These are phyloP conservation scores for Himalopsyche japonica DNA, from an alignment of 2,888 invertebrate species.

Conservation along the genomic window DNA sequence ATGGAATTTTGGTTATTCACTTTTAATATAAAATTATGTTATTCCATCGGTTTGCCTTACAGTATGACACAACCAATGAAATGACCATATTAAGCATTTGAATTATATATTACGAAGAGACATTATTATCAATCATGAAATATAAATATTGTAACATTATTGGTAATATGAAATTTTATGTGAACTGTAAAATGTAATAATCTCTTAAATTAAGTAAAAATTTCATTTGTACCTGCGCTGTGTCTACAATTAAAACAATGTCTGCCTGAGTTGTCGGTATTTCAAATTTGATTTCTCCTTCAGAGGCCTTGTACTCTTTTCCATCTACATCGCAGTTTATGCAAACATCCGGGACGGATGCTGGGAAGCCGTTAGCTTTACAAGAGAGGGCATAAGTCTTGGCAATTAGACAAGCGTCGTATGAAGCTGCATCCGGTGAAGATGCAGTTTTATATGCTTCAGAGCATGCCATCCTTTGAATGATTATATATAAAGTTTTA, in stretches of 20 bases:
- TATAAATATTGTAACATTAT: too few species aligned
- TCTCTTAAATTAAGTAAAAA: background rate
- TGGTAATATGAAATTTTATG: too few species aligned
- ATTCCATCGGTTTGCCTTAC: too few species aligned
- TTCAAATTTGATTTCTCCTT: constrained; percentile 67
- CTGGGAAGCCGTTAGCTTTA: constrained; percentile 60
- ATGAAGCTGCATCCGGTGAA: constrained; percentile 54
- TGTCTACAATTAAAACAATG: constrained; percentile 76
- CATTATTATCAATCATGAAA: too few species aligned
- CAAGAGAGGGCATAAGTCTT: constrained; percentile 70
- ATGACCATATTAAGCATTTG: too few species aligned
- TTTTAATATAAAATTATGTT: too few species aligned
- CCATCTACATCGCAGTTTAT: background rate
- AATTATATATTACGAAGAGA: too few species aligned
- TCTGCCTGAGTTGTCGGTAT: constrained; percentile 77
- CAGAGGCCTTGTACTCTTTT: constrained; percentile 48
- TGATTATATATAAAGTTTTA: too few species aligned
- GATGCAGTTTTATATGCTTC: constrained; percentile 54
- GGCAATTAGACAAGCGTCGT: constrained; percentile 67
- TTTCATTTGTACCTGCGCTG: constrained; percentile 47
- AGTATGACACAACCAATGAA: too few species aligned
- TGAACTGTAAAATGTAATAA: background rate
- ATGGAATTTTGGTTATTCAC: too few species aligned
- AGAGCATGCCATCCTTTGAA: constrained; percentile 13
- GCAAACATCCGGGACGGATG: constrained; percentile 61